Base-by-base conservation (phyloP, 2,797 vertebrate genomes). In the Tadarida brasiliensis region DNA sequence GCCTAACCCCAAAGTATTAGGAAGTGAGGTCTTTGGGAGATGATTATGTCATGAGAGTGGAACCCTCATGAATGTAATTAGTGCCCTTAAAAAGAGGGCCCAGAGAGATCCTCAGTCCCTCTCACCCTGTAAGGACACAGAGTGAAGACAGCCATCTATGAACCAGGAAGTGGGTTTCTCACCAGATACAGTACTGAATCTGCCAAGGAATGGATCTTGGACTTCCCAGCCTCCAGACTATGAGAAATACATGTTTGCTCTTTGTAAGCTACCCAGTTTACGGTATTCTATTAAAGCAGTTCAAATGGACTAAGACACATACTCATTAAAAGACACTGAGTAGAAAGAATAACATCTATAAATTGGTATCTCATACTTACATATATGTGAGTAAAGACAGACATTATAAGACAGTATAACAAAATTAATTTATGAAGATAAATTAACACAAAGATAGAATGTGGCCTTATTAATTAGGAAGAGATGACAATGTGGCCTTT, bases 361-460 rank as follows among this genome's bases (percentile, higher is more conserved):
- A 90, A 56, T 11, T 44, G 59, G 7, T 83, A 83, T 61, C 6
- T 68, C 51, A 76, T 22, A 51, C 44, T 87, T 88, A 17, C 9
- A 96, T 76, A 81, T 81, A 28, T 57, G 6, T 65, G 56, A 90
- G 24, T 80, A 63, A 91, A 74, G 9, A 71, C 14, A 87, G 56
- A 56, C 2, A 83, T 77, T 76, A 35, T 51, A 24, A 90, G 94
- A 83, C n/a, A 30, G 14, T 74, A 90, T 78, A 83, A 11, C 14
- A 92, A 83, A 87, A 82, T 96, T 93, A 94, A 90, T 63, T 95
- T 74, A 87, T 74, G 49, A 47, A 92, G 24, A 94, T 86, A 59
- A 94, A 90, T 91, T 73, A 94, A 81, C 71, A 59, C 7, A 19
- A 88, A 92, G 33, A 70, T 93, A 19, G 71, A 84, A 95, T 33